Base-by-base conservation (phyloP, 2,113 vertebrate genomes). In the Xenopus borealis region DNA sequence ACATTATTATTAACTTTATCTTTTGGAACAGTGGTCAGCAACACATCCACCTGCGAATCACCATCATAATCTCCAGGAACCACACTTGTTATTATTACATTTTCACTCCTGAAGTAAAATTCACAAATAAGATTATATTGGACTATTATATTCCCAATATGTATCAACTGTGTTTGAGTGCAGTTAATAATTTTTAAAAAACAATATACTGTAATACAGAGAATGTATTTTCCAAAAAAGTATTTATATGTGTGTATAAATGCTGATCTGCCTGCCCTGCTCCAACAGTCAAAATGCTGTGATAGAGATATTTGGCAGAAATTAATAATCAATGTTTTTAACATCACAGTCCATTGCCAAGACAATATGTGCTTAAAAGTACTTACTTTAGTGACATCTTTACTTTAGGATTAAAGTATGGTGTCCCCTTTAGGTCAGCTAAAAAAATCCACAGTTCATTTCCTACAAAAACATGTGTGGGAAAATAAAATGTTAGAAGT, bases 1-100 rank as follows among this genome's bases (percentile, higher is more conserved):
- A 82, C 4, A 27, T 27, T 27, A 27, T 66, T 73, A 33, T 0
- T 61, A 72, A 63, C 63, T 7, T 79, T 72, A 23, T 40, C 78
- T 78, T 62, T 83, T 27, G 79, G 80, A 69, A 76, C 59, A 27
- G 90, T 88, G 0, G 96, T 98, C 46, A 98, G 87, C 8, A 99
- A 93, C 14, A 96, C 94, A 80, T 99, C 97, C 97, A 99, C 98
- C 85, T 98, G 96, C 45, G 96, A 98, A 85, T 99, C 97, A 68
- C 97, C 97, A 83, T 98, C 92, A 61, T 96, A 98, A 88, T 99
- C 97, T 52, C 95, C 97, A n/a, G 97, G 97, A 69, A 97, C 96
- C 33, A 98, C 95, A 58, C 95, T 93, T 65, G 93, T 98, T 85
- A 99, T 92, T 59, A 83, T 18, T 19, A 87, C 63, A 58, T 83